Evolutionary conservation across 2,113 vertebrate species (phyloP).

Genomic region (Prietella phreatophila): DNA sequence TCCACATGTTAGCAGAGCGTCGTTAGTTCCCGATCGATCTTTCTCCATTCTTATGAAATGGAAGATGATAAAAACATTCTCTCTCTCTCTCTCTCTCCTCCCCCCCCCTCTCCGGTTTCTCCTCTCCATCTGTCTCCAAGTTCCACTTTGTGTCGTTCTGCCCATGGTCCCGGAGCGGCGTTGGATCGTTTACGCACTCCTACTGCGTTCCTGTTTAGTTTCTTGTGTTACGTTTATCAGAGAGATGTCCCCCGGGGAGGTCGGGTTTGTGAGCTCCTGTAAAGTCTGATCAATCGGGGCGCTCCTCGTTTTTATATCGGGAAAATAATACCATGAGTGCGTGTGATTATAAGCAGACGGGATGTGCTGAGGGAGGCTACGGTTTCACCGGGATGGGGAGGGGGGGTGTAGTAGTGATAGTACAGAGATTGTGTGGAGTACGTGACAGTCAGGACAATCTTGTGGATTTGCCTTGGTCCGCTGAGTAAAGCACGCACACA

Average conservation of each 20-base stretch:
- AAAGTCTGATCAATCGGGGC: conserved; percentile 42
- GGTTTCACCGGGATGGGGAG: neutral
- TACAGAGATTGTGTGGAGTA: neutral
- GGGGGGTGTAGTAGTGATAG: neutral
- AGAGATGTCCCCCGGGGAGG: conserved; percentile 26
- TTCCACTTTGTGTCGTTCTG: neutral
- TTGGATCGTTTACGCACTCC: neutral
- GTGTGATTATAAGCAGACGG: conserved; percentile 32
- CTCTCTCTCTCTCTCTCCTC: neutral
- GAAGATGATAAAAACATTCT: neutral
- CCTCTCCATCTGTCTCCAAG: neutral
- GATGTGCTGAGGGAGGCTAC: conserved; percentile 35
- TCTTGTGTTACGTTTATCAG: conserved; percentile 44
- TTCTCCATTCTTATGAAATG: conserved; percentile 1
- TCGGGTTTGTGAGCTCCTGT: conserved; percentile 15
- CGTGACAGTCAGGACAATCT: no score
- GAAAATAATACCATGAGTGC: conserved; percentile 47
- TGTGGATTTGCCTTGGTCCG: neutral
- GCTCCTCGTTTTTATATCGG: conserved; percentile 39
- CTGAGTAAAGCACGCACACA: neutral
- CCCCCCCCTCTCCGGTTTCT: conserved; percentile 9
- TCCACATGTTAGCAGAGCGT: conserved; percentile 5
- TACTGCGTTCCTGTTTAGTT: neutral
- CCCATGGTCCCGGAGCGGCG: neutral
- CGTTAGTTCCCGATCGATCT: conserved; percentile 29